phyloP scores from a whole-genome alignment of 2,113 vertebrate genomes.

The Pyxicephalus adspersus region DNA sequence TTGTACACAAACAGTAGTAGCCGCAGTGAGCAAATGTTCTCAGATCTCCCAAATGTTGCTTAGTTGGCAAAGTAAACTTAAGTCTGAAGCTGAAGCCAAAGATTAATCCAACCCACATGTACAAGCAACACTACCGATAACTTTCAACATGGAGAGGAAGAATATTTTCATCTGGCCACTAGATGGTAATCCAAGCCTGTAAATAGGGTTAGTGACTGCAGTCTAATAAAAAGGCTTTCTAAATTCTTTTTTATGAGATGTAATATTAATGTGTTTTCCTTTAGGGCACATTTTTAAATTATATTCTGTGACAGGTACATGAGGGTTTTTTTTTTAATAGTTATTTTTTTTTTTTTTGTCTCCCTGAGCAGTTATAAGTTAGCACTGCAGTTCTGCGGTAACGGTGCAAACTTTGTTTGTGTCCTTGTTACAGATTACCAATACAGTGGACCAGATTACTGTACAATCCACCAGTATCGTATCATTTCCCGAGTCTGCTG shows the following conservation, averaged over 20 bases:
- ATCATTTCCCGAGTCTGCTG: background rate
- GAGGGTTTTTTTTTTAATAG: conserved; percentile 45
- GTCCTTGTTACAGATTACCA: conserved; percentile 21
- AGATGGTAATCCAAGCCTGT: conserved; percentile 70
- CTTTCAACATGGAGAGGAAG: too few species aligned
- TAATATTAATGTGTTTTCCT: conserved; percentile 56
- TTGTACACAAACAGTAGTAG: too few species aligned
- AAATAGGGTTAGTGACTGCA: background rate
- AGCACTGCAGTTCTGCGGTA: conserved; percentile 32
- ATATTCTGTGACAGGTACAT: conserved; percentile 50
- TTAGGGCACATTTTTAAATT: conserved; percentile 54
- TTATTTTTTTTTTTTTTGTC: conserved; percentile 49
- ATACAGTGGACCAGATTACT: background rate
- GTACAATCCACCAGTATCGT: background rate
- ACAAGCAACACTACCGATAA: too few species aligned
- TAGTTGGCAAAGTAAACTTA: too few species aligned
- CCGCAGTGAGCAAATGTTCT: too few species aligned
- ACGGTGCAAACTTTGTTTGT: conserved; percentile 41
- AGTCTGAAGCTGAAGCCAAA: too few species aligned
- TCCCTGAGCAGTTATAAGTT: conserved; percentile 44
- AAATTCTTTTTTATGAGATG: conserved; percentile 30
- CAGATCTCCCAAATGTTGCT: too few species aligned
- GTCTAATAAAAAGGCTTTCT: conserved; percentile 54
- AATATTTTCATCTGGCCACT: conserved; percentile 52
- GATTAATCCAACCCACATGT: too few species aligned